phyloP scores from a whole-genome alignment of 2,888 invertebrate species.

The Orgyia antiqua region DNA sequence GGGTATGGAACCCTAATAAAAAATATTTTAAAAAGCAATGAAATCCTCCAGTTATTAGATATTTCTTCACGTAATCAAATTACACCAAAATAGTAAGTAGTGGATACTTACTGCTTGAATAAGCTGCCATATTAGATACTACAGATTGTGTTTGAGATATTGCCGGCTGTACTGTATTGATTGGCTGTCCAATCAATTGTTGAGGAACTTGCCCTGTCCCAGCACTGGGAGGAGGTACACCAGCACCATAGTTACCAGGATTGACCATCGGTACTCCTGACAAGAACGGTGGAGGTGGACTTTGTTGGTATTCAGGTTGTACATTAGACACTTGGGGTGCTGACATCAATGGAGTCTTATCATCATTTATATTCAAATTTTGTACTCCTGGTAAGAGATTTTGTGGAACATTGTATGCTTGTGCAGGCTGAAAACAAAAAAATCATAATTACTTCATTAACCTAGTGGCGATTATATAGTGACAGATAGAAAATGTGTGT shows the following conservation, averaged over 20 bases:
- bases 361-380: slow-evolving; percentile 48
- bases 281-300: slow-evolving; percentile 62
- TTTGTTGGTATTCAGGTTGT: slow-evolving; percentile 31
- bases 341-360: slow-evolving; percentile 43
- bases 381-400: slow-evolving; percentile 42
- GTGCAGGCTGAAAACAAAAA: slow-evolving; percentile 40
- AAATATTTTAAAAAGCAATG: too few relatives aligned
- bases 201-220: slow-evolving; percentile 6
- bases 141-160: slow-evolving; percentile 56
- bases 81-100: too few relatives aligned
- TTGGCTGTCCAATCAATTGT: slow-evolving; percentile 16
- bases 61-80: too few relatives aligned
- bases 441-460: too few relatives aligned
- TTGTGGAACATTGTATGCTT: slow-evolving; percentile 32
- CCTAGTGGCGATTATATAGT: too few relatives aligned
- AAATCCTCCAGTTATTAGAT: too few relatives aligned
- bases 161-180: slow-evolving; percentile 32
- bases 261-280: slow-evolving; percentile 75
- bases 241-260: slow-evolving; percentile 43
- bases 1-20: too few relatives aligned
- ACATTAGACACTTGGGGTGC: slow-evolving; percentile 31
- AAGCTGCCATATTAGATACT: slow-evolving; percentile 66
- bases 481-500: too few relatives aligned
- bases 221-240: slow-evolving; percentile 11
- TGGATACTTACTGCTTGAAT: slow-evolving; percentile 67